Base-by-base conservation (phyloP, 2,113 vertebrate species). In the Silurus glanis region DNA sequence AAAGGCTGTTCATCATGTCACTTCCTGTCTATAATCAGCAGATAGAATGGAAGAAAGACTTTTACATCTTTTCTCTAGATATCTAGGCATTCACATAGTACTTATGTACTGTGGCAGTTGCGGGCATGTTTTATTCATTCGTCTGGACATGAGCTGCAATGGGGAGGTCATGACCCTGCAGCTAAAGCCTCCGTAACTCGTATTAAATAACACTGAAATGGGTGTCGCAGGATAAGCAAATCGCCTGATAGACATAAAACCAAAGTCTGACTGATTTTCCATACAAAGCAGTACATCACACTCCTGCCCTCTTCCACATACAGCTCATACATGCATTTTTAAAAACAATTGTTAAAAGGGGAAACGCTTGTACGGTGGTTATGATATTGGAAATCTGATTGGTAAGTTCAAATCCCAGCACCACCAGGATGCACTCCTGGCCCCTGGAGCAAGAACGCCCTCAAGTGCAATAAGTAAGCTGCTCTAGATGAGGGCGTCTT, bases 161-260 rank as follows among this genome's bases (percentile, higher is more conserved):
- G 10, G 10, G 17, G 28, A 19, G 17, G 67, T 37, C 37, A 47
- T 47, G 45, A 51, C 8, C 47, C 71, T 23, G 19, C 19, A 72
- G 19, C 45, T 59, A 49, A 17, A 21, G 56, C 12, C 23, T 84
- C 37, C n/a, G 47, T n/a, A 37, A 21, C 19, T n/a, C 14, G 23
- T 28, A 62, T 76, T 23, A 13, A 76, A 53, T 49, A 78, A 64
- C 28, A 21, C 45, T n/a, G 58, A 10, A 55, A n/a, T n/a, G 47
- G 47, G 45, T 19, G 10, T 79, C 49, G 25, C 61, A 47, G 61
- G 25, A 58, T 85, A 80, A 56, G 75, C 75, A 69, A 80, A 85
- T 85, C 75, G 47, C 37, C 75, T 58, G 25, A 69, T 25, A 37
- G 1, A 67, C 64, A 67, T 14, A 13, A 67, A 67, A 25, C 25